A percentile compares a stretch with the other conserved stretches of the same genome.
phyloP scores from a whole-genome alignment of 2,113 vertebrate species.

The Agelaius tricolor region DNA sequence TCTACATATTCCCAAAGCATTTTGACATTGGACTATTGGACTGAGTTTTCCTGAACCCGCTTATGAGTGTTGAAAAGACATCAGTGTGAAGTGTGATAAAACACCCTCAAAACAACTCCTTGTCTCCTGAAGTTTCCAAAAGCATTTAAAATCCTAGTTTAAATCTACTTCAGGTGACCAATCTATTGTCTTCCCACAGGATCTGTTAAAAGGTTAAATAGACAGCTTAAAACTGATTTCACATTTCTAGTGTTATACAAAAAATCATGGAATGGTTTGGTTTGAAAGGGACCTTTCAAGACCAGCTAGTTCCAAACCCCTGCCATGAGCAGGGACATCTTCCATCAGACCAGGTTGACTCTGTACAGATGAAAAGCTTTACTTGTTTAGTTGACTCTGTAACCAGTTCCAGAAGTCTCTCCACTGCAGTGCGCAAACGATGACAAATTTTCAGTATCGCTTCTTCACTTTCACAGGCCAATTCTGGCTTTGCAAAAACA shows the following conservation, averaged over 20 bases:
- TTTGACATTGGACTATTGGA: not conserved
- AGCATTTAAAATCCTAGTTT: not conserved
- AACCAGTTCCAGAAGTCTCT: slow-evolving; percentile 86
- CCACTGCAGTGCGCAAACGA: slow-evolving; percentile 82
- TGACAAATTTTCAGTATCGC: slow-evolving; percentile 73
- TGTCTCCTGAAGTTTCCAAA: not conserved
- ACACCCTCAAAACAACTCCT: not conserved
- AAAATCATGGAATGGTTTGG: not conserved
- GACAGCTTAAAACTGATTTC: not conserved
- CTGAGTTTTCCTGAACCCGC: not conserved
- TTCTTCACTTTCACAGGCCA: slow-evolving; percentile 81
- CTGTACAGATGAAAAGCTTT: not conserved
- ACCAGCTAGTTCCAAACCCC: not conserved
- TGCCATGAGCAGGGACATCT: not conserved
- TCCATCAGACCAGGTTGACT: not conserved
- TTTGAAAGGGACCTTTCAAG: not conserved
- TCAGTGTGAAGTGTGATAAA: not conserved
- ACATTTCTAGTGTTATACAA: not conserved
- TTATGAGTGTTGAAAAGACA: not conserved
- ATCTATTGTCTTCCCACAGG: not conserved
- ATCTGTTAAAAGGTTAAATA: not conserved
- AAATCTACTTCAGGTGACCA: not conserved
- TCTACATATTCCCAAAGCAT: not conserved
- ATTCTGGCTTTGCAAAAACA: slow-evolving; percentile 81
- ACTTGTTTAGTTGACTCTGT: slow-evolving; percentile 87